Base-by-base conservation (phyloP, 1,140 invertebrate species). In the Triops cancriformis region DNA sequence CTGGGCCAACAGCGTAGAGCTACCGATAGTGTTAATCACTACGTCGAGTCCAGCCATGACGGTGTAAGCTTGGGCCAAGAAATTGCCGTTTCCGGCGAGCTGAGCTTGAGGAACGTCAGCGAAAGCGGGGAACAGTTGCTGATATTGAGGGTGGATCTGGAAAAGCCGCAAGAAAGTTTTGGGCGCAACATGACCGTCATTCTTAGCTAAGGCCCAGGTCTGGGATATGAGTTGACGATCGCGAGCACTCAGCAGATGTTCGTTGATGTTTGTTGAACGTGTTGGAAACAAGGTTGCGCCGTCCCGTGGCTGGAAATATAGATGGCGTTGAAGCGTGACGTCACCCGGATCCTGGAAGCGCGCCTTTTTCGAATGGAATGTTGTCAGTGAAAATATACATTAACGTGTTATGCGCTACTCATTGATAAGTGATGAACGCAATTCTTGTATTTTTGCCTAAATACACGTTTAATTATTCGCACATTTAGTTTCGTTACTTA, bases 51-150 rank as follows among this genome's bases (percentile, higher is more conserved):
- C 78, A 26, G 41, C 45, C 51, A 93, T 87, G 26, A 93, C 86
- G 77, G 87, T 89, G 18, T 87, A 85, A n/a, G 88, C 89, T 82
- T 93, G 92, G 0, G 90, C 90, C 80, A 89, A 88, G 80, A 92
- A 89, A 80, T 87, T 88, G 23, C 87, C 85, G 82, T 89, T 90
- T 0, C 80, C 79, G 3, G 82, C 73, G 77, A 91, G 85, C 78
- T 91, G 86, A 0, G 88, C 85, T 11, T 87, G 77, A 0, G 88
- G 84, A 1, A 88, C 77, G n/a, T 89, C 86, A 81, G 85, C 87
- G 77, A 92, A 89, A 72, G 85, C 83, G 28, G 83, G 83, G 82
- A 93, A 93, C 74, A 85, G 83, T 11, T 88, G 82, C 79, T 89
- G 88, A 72, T 89, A 85, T 9, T 90, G 83, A n/a, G n/a, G n/a